Evolutionary conservation across 1,140 invertebrate species (phyloP), one percentile per base, ranked within the genome.

Genomic region (Drosophila eugracilis): DNA sequence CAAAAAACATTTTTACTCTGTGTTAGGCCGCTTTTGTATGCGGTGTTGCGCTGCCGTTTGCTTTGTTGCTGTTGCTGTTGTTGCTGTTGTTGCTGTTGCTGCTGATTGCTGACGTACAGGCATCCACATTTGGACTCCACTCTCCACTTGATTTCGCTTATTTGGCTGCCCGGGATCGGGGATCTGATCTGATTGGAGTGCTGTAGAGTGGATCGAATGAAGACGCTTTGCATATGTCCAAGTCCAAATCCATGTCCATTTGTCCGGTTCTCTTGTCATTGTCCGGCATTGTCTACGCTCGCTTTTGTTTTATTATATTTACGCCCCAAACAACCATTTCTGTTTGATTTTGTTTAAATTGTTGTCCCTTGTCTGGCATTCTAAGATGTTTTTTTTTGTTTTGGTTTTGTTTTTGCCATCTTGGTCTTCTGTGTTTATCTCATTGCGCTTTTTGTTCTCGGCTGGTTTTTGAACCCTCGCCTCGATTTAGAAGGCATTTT

Each of bases 1-100:
- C 78, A 88, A 86, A 86, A 88, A 85, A 88, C 65, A 79, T 75
- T 65, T 88, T 80, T 78, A 70, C 83, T 60, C 81, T 88, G 81
- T 86, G 81, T 86, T 88, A 81, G 81, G 81, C 83, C 78, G 81
- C 77, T 77, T 85, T 73, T 85, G 72, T 85, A 58, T 84, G 50
- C 75, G 73, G 42, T 58, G 67, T 71, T 78, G 58, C 45, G 58
- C 30, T 72, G 62, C 62, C 49, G 28, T 49, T 55, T 59, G 55
- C 78, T 73, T 48, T 59, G 65, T 57, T 58, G 47, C 52, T 54
- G 59, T 41, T 42, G 26, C 48, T 36, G n/a, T 10, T 52, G 32
- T n/a, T 15, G 9, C 14, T 49, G 17, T n/a, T 34, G n/a, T 9
- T 17, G 17, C 39, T 57, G 26, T 36, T 57, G 28, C 39, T 49